Evolutionary conservation across 1,140 invertebrate species (phyloP).

Genomic region (Drosophila quadrilineata): DNA sequence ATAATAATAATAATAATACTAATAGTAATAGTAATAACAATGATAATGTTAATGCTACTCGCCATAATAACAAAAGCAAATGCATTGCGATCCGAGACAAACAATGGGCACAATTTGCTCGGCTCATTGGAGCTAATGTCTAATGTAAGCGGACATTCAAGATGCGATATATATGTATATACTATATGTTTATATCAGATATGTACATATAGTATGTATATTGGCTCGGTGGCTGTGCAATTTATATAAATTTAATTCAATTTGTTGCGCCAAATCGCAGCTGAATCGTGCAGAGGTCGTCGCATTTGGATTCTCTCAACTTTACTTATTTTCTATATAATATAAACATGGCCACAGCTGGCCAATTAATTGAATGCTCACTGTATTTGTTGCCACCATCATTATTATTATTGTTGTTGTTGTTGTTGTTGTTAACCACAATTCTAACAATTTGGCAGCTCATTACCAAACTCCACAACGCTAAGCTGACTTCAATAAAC

Average conservation of each 20-base stretch:
- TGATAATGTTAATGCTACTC: conserved; percentile 11
- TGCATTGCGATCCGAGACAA: conserved; percentile 70
- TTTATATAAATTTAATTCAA: conserved; percentile 80
- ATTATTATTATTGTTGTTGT: not conserved
- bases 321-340: conserved; percentile 41
- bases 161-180: conserved; percentile 42
- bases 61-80: conserved; percentile 24
- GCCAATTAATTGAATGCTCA: conserved; percentile 45
- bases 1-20: conserved; percentile 21
- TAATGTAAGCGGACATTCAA: conserved; percentile 77
- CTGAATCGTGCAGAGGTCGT: conserved; percentile 67
- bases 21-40: conserved; percentile 4
- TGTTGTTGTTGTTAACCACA: conserved; percentile 25
- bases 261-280: conserved; percentile 71
- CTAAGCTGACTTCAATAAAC: conserved; percentile 64
- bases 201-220: conserved; percentile 32
- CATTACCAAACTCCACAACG: conserved; percentile 60
- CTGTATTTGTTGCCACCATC: conserved; percentile 4
- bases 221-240: conserved; percentile 51
- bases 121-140: conserved; percentile 38
- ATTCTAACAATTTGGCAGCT: conserved; percentile 77
- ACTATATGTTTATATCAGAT: conserved; percentile 27
- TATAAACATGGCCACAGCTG: conserved; percentile 42
- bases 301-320: conserved; percentile 44
- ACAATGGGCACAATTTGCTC: conserved; percentile 74